These are phyloP conservation scores for Solenopsis fugax DNA, from an alignment of 1,140 invertebrate species.

Conservation along the genomic window DNA sequence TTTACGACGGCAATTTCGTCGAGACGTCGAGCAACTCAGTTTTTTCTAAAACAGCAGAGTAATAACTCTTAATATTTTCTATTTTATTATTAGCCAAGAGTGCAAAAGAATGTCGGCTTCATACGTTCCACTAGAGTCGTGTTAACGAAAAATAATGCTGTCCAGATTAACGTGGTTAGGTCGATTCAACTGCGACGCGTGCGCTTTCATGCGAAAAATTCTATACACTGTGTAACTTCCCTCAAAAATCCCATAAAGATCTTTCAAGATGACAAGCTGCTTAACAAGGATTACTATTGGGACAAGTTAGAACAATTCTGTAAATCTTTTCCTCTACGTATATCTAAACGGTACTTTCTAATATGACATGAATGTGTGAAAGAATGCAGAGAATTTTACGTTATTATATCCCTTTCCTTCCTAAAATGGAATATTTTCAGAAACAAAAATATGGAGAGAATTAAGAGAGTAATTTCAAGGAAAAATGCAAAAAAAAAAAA, in stretches of 20 bases:
- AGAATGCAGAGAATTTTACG: conserved; percentile 1
- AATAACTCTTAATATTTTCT: conserved; percentile 13
- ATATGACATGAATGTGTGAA: background rate
- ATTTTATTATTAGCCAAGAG: conserved; percentile 20
- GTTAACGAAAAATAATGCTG: conserved; percentile 20
- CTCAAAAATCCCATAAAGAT: background rate
- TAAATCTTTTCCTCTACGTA: background rate
- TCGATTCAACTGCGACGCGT: background rate
- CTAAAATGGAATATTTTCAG: background rate
- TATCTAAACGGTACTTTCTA: background rate
- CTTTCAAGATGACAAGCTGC: background rate
- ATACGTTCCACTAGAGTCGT: background rate
- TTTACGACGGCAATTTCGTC: conserved; percentile 31
- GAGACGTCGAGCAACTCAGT: background rate
- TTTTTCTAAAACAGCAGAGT: background rate
- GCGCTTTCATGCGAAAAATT: background rate
- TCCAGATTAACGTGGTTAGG: background rate
- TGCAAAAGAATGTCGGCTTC: background rate
- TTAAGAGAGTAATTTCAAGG: background rate
- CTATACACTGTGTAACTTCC: background rate
- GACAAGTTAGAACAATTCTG: background rate
- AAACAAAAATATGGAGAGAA: background rate
- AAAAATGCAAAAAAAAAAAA: background rate
- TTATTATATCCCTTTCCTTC: background rate
- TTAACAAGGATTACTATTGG: background rate